Evolutionary conservation across 1,140 invertebrate species (phyloP), one percentile per base, ranked within the genome.

Genomic region (Calephelis virginiensis): DNA sequence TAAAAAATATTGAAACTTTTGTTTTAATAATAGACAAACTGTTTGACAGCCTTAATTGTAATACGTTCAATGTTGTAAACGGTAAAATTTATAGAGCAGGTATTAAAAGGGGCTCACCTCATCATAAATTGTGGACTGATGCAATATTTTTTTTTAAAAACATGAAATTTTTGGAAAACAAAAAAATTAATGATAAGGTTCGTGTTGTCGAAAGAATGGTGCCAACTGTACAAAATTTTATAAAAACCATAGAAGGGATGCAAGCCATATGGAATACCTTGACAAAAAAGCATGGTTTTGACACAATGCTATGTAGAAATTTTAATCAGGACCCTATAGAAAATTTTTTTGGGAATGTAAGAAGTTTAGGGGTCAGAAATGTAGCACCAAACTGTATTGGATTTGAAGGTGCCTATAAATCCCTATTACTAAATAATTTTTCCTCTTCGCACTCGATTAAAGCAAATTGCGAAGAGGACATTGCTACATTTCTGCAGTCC

Each of bases 401-500:
- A 10, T 76, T 79, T 73, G 77, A 76, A 70, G 68, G 69, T 9
- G 74, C 76, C 14, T 76, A 61, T 64, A 73, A 76, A 74, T 37
- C 72, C 2, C 37, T 76, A 17, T 49, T 73, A 17, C 60, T 75
- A 70, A 77, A 69, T 68, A 71, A 71, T 53, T 73, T 63, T 59
- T 71, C 17, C 37, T 61, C 67, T 14, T 59, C 60, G 28, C 73
- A 69, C 12, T 69, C 73, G 13, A 47, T 40, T 14, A 60, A 46
- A n/a, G 59, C 63, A n/a, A 71, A 73, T 48, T 76, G 69, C 12
- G 61, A 76, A 64, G 67, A 68, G 68, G 72, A 71, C 73, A 76
- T 59, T 73, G 74, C 69, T 73, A 76, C 71, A 63, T 78, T 53
- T 75, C 82, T 74, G 76, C 82, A 69, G 69, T 66, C 78, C 6